Percentiles rank a stretch among this genome's conserved stretches.
phyloP scores from a whole-genome alignment of 2,888 invertebrate genomes.

The Branchellion lobata region DNA sequence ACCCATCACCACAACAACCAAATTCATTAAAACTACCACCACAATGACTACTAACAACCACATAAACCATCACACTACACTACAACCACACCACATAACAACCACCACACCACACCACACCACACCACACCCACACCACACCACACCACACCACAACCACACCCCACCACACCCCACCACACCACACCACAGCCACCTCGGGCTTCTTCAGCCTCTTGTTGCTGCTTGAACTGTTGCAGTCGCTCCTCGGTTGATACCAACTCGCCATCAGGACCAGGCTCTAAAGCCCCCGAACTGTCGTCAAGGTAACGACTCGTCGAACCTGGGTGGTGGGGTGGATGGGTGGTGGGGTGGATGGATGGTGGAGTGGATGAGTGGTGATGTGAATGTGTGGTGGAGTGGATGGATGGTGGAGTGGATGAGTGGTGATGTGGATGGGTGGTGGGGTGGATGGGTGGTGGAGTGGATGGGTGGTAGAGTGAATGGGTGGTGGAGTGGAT shows the following conservation, averaged over 20 bases:
- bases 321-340: background rate
- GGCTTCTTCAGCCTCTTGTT: slow-evolving; percentile 31
- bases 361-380: too few relatives aligned
- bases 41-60: background rate
- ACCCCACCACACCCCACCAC: background rate
- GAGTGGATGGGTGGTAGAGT: too few relatives aligned
- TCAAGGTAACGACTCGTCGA: background rate
- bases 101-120: background rate
- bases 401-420: too few relatives aligned
- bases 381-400: too few relatives aligned
- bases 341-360: too few relatives aligned
- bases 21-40: too few relatives aligned
- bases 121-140: background rate
- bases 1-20: background rate
- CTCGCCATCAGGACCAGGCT: slow-evolving; percentile 58
- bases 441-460: too few relatives aligned
- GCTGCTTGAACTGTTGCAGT: slow-evolving; percentile 56
- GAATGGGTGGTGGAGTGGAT: too few relatives aligned
- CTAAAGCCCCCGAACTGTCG: slow-evolving; percentile 46
- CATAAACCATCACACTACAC: background rate
- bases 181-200: background rate
- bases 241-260: slow-evolving; percentile 59
- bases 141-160: background rate
- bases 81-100: background rate
- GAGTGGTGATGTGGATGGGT: too few relatives aligned